Percentiles rank a stretch among this genome's conserved stretches.
These are phyloP conservation scores for Rhopalosiphum maidis DNA, from an alignment of 1,140 invertebrate species.

Conservation along the genomic window DNA sequence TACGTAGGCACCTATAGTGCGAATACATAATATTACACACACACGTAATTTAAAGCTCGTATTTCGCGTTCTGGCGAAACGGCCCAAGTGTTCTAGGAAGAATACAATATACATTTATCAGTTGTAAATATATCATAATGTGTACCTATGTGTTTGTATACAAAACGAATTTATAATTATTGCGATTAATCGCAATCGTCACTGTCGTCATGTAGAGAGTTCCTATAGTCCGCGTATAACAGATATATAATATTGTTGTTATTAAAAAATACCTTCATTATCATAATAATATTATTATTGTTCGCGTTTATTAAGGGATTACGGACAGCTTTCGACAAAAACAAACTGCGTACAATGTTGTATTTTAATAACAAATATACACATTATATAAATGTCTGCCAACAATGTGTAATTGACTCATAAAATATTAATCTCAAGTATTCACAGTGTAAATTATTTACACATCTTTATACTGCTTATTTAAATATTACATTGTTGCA, in stretches of 20 bases:
- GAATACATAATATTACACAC: neutral
- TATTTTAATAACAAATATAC: neutral
- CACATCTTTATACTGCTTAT: neutral
- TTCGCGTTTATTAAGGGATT: neutral
- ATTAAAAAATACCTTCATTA: neutral
- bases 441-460: neutral
- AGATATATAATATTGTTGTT: neutral
- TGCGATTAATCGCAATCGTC: neutral
- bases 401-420: neutral
- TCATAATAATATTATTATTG: neutral
- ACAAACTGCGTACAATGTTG: neutral
- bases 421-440: neutral
- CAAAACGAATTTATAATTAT: neutral
- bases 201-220: too few species aligned
- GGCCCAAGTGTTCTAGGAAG: neutral
- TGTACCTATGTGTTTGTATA: neutral
- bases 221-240: neutral
- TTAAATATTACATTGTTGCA: neutral
- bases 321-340: neutral
- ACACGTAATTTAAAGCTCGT: neutral
- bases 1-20: neutral
- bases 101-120: neutral
- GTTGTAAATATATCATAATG: neutral
- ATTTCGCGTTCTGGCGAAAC: neutral
- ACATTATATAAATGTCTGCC: neutral